phyloP scores from a whole-genome alignment of 2,113 vertebrate species.

The Thamnophis sirtalis region DNA sequence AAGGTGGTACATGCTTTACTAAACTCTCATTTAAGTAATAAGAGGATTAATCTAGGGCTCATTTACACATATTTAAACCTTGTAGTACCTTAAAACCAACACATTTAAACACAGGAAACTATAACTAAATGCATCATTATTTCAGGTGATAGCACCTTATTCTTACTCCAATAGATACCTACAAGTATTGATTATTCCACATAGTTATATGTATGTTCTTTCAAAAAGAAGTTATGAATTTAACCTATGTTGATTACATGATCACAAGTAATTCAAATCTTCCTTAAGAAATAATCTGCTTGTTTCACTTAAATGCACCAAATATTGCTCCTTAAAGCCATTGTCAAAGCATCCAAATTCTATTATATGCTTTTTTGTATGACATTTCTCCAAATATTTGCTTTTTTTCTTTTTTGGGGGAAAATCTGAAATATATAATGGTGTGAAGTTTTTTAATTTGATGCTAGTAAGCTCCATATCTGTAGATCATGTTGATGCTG shows the following conservation, averaged over 20 bases:
- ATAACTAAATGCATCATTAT: neutral
- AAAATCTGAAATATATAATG: neutral
- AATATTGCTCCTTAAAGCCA: neutral
- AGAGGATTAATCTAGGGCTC: neutral
- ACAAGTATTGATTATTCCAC: neutral
- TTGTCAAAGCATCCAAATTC: neutral
- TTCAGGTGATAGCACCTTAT: neutral
- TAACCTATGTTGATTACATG: neutral
- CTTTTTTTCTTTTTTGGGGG: neutral
- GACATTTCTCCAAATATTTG: neutral
- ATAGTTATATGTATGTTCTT: neutral
- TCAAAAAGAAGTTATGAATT: neutral
- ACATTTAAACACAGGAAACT: neutral
- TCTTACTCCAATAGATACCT: neutral
- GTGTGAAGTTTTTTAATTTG: neutral
- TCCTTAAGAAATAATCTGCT: neutral
- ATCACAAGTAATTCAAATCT: neutral
- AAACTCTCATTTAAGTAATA: constrained; percentile 50
- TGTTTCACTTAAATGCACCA: neutral
- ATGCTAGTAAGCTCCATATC: neutral
- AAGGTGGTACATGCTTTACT: constrained; percentile 48
- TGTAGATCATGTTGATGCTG: neutral
- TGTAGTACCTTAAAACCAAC: neutral
- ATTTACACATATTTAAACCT: neutral
- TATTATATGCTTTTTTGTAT: neutral